Evolutionary conservation across 2,113 vertebrate species (phyloP), one percentile per base, ranked within the genome.

Genomic region (Probosciger aterrimus): DNA sequence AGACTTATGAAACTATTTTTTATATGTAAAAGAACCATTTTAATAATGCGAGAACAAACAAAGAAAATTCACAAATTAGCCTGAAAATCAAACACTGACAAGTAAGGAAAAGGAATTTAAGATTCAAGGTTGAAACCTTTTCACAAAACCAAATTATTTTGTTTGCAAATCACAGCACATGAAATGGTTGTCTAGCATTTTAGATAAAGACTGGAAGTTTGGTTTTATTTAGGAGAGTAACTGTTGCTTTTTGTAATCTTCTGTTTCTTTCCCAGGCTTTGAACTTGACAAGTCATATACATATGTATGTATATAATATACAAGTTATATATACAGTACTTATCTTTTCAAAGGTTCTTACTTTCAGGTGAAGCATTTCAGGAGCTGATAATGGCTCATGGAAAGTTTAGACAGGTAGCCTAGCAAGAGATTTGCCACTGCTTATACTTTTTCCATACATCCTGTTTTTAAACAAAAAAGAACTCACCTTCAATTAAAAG

Each of bases 111-210:
- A 83, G 15, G 55, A 93, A 85, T 90, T 86, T 64, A 73, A 82
- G 39, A 86, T 59, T 93, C 28, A 78, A 63, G 44, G 65, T 49
- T 88, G 73, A 94, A 95, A 80, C 24, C 77, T 91, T 96, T 82
- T 92, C 91, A 86, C 46, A 93, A 97, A 96, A 81, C 43, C n/a
- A 92, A 46, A 78, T 94, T 88, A 41, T 62, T 96, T 97, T 84
- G 37, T 59, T 94, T 92, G 39, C 52, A 86, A 68, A 68, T 86
- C 73, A 37, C 49, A 85, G 57, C 35, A 16, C 35, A 53, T 44
- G 33, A 86, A 83, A 74, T 71, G 5, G 13, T 62, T 68, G 55
- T 78, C 52, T 81, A 24, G 30, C 25, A 50, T 92, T 90, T 71
- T 76, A 73, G n/a, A 46, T 82, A 87, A 49, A 84, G 57, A 27